Conservation (phyloP, 2,888 invertebrate species). For the Nowickia ferox region DNA sequence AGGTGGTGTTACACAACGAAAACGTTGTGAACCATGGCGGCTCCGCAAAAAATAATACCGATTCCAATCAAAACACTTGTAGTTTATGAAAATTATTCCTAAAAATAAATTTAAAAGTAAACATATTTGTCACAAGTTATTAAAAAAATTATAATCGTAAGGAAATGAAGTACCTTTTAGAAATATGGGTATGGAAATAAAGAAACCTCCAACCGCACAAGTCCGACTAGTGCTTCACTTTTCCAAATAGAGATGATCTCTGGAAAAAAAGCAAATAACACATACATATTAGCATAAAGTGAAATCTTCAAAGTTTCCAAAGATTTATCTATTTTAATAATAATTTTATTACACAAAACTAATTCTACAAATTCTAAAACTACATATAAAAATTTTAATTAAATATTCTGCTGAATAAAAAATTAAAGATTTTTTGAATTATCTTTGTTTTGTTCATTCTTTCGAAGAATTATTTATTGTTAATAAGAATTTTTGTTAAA, state of each 20-base stretch:
- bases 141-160: neutral
- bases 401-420: no score
- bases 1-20: constrained; percentile 85
- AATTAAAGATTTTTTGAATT: no score
- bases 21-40: constrained; percentile 97
- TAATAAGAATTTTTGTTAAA: no score
- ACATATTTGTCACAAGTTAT: neutral
- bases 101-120: constrained; percentile 75
- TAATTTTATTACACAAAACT: no score
- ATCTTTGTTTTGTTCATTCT: no score
- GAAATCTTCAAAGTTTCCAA: no score
- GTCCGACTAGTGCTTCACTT: constrained; percentile 95
- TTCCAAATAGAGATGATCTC: constrained; percentile 95
- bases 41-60: constrained; percentile 95
- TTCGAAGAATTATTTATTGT: no score
- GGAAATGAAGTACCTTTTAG: constrained; percentile 88
- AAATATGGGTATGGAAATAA: constrained; percentile 96
- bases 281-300: no score
- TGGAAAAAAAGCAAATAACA: constrained; percentile 84
- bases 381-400: no score
- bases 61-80: constrained; percentile 95
- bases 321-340: no score
- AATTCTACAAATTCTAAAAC: no score
- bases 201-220: constrained; percentile 96
- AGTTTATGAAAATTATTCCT: constrained; percentile 96